A percentile compares a stretch with the other conserved stretches of the same genome.
These are phyloP conservation scores for Aplysina aerophoba DNA, from an alignment of 37 sponge, comb jelly and placozoan genomes.

Conservation along the genomic window DNA sequence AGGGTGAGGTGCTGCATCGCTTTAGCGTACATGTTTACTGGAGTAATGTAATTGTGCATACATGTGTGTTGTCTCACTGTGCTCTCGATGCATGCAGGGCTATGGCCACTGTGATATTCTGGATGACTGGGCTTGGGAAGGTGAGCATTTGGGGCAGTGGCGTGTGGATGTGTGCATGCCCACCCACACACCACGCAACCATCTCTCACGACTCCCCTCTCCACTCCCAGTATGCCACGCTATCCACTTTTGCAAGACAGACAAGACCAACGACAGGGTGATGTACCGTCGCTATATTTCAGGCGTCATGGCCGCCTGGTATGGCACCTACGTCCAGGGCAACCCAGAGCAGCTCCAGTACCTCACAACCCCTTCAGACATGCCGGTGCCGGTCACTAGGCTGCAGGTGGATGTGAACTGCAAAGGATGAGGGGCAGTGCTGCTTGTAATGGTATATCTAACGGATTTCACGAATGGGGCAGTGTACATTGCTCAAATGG, in stretches of 20 bases:
- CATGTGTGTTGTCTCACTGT: neutral
- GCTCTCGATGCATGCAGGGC: constrained; percentile 1
- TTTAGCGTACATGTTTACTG: neutral
- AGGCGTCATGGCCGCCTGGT: constrained; percentile 58
- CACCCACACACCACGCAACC: neutral
- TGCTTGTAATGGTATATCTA: no score
- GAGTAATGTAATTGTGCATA: neutral
- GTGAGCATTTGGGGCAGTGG: constrained; percentile 14
- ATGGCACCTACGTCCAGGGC: constrained; percentile 60
- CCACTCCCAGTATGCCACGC: constrained; percentile 44
- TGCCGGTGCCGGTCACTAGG: constrained; percentile 52
- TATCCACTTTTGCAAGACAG: constrained; percentile 59
- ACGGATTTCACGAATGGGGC: no score
- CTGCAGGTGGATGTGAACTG: constrained; percentile 54
- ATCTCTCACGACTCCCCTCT: no score
- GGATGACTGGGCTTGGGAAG: constrained; percentile 54
- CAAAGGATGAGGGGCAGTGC: neutral
- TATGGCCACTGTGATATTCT: constrained; percentile 78
- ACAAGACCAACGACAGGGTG: constrained; percentile 39
- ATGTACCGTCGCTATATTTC: constrained; percentile 48
- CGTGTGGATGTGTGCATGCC: neutral
- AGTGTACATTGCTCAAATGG: no score
- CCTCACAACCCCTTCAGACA: constrained; percentile 26
- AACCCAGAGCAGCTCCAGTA: constrained; percentile 43
- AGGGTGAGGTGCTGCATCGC: neutral